Evolutionary conservation across 2,888 invertebrate species (phyloP), one percentile per base, ranked within the genome.

Genomic region (Lathronympha strigana): DNA sequence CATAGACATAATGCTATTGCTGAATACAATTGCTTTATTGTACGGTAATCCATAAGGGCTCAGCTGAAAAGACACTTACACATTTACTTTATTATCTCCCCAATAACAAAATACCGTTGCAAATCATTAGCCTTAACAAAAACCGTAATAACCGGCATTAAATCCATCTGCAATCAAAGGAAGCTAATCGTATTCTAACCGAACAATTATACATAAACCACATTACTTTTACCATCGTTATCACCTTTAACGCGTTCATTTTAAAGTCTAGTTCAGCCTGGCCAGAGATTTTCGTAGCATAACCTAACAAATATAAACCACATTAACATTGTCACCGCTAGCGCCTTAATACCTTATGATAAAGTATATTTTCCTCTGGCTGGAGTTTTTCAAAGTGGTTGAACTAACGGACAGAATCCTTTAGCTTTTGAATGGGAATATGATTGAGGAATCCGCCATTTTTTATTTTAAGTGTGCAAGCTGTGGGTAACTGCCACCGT

Each of bases 151-250:
- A 17, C 40, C 17, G 17, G 17, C 40, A 40, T 40, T 40, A 40
- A 40, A 40, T 17, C 17, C 40, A 17, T 40, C 40, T 40, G 40
- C 40, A 40, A 40, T 40, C 17, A 40, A 40, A 40, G 40, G 40
- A 40, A 40, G 40, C 40, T 40, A 40, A 40, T 40, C 40, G 40
- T 3, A 40, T 40, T 40, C 40, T 17, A 17, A 17, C 40, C 17
- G 17, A 6, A 40, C 40, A 40, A 40, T 40, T 40, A 40, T 9
- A 9, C 17, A 13, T 40, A 17, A 9, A 19, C 40, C 40, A 17
- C 40, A 40, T 40, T 40, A 40, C 2, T 8, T 17, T 17, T 40
- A 19, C 17, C 0, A 2, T 2, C 40, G 17, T 1, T 9, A 40
- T 17, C 40, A 17, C 4, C 40, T 9, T 17, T 40, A 17, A 17